Evolutionary conservation across 2,113 vertebrate species (phyloP), one percentile per base, ranked within the genome.

Genomic region (Semnornis frantzii): DNA sequence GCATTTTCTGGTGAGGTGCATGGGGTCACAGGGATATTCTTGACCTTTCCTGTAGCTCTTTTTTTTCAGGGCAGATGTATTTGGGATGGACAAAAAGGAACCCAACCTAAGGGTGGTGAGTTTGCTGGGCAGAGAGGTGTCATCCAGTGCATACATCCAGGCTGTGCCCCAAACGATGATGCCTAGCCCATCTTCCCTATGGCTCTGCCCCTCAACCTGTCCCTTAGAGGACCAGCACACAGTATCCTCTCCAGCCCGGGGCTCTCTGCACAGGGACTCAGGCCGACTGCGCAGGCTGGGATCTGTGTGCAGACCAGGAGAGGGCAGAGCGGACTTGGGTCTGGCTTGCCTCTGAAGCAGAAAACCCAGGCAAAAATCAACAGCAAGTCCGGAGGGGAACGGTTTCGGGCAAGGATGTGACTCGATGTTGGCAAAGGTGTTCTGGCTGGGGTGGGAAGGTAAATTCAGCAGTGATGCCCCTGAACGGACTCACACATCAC

Each of bases 281-380:
- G 54, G 83, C 44, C 0, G 20, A 3, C 33, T 4, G 66, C 79
- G 10, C 31, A 4, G 57, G 12, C 87, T 91, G 0, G 59, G 44
- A 37, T 69, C 37, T 42, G 50, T 10, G 10, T 1, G 5, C 74
- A 73, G 78, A 46, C 95, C 93, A 95, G 94, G 90, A 96, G 95
- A 95, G 93, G 93, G 95, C 94, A 96, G 95, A 89, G 92, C 3
- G 28, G 66, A 13, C 84, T 58, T 24, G 81, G 19, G 37, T 81
- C 64, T 76, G 39, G 34, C 65, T 37, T n/a, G 24, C 6, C n/a
- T 57, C 8, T 57, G 87, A 4, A 72, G 63, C 82, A 15, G 23
- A 57, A 52, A 82, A 15, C 28, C 21, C 80, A 44, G 55, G 71
- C 20, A 21, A 6, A 65, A 90, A 55, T 4, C 75, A 2, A 7